Base-by-base conservation (phyloP, 2,113 vertebrate species). In the Macrotus californicus region DNA sequence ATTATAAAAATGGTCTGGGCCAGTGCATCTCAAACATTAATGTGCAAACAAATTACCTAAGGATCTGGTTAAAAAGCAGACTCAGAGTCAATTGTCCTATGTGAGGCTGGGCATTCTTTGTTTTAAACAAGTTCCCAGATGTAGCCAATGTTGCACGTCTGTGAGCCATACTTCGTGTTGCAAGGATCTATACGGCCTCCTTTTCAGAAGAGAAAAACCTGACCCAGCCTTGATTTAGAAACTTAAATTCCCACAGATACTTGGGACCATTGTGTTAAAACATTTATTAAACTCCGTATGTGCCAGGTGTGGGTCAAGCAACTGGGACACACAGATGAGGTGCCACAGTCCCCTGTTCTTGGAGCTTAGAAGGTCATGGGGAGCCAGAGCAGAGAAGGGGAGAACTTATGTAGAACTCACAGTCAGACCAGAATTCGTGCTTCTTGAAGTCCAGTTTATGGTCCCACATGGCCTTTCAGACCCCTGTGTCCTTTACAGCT, bases 141-240 rank as follows among this genome's bases (percentile, higher is more conserved):
- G 14, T 64, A 50, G 21, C 43, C 72, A 89, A n/a, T 56, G 34
- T 18, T 81, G 7, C 34, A 1, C 41, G 7, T 61, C 61, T 96
- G 48, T 48, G 52, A 6, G 4, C 22, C 46, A 56, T 19, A 61
- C 11, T 67, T n/a, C 52, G 50, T 75, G 14, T 73, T 73, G 73
- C n/a, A 85, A 89, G 46, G 18, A 21, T 56, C n/a, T 86, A 26
- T 66, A 9, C 19, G 19, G 54, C 21, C 36, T 93, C 76, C 48
- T 80, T 81, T 94, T 54, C 34, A 24, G 56, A 87, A 96, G 41
- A 87, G 64, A 69, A 90, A 83, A 89, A 77, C 67, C 24, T 79
- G n/a, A 82, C 34, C n/a, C 61, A 61, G 72, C 61, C 39, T 90
- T 39, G 6, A 69, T 61, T 54, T 50, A 69, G 54, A 94, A 96